Percentiles rank a stretch among this genome's conserved stretches.
Conservation (phyloP, 2,113 vertebrate species). For the Pangasianodon gigas region DNA sequence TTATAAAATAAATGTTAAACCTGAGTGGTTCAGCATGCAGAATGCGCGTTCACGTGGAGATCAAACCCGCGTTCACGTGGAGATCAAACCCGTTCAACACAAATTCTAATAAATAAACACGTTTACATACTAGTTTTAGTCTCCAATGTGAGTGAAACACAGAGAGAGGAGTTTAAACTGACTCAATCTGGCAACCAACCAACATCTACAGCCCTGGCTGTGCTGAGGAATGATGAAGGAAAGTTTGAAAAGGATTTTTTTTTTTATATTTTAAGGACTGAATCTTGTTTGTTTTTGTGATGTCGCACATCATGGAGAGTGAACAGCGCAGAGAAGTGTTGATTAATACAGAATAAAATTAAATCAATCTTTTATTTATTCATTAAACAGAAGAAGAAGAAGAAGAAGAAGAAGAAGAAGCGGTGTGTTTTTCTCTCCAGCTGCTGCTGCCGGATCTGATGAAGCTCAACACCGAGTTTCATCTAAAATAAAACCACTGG, state of each 20-base stretch:
- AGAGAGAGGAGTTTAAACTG: fast-evolving
- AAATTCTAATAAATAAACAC: not conserved
- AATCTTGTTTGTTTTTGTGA: not conserved
- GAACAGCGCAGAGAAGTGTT: not conserved
- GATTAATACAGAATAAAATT: not conserved
- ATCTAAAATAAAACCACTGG: not conserved
- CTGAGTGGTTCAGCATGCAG: not conserved
- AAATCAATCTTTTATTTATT: not conserved
- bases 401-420: not conserved
- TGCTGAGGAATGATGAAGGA: not conserved
- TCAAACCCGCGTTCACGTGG: not conserved
- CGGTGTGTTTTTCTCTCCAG: not conserved
- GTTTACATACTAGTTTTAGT: no score
- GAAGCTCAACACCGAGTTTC: not conserved
- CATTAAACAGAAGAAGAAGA: not conserved
- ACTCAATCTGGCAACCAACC: not conserved
- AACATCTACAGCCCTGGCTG: not conserved
- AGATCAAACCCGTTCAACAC: not conserved
- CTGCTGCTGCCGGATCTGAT: not conserved
- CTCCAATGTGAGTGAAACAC: not conserved
- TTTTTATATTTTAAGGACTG: no score
- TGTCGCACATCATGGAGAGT: not conserved
- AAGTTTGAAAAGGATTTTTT: not conserved
- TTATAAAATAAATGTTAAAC: not conserved
- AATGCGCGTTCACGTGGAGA: not conserved